These are phyloP conservation scores for Ruditapes philippinarum DNA, from an alignment of 1,140 invertebrate genomes.

Conservation along the genomic window DNA sequence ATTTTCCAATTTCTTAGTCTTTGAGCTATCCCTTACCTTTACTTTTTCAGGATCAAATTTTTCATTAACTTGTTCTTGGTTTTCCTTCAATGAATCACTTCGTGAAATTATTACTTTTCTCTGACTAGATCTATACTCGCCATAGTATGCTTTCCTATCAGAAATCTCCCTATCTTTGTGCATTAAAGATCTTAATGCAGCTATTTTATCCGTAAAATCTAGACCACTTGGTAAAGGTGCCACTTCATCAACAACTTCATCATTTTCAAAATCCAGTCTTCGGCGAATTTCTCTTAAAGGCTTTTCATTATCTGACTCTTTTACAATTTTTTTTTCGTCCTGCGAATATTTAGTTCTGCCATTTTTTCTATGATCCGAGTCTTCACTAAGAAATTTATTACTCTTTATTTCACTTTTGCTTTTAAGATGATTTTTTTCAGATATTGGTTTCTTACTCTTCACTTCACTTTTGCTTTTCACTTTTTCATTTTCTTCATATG, in stretches of 20 bases:
- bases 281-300: constrained; percentile 31
- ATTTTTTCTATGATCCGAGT: neutral
- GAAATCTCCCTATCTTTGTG: constrained; percentile 37
- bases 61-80: constrained; percentile 7
- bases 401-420: constrained; percentile 40
- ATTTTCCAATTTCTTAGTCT: neutral
- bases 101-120: constrained; percentile 38
- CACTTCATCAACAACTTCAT: constrained; percentile 29
- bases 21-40: neutral
- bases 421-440: neutral
- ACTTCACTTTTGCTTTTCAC: neutral
- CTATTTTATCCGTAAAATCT: constrained; percentile 76
- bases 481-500: neutral
- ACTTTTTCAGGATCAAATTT: neutral
- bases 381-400: neutral
- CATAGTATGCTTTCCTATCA: constrained; percentile 63
- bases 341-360: neutral
- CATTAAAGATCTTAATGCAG: constrained; percentile 69
- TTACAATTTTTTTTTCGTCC: neutral
- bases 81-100: constrained; percentile 57
- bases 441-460: neutral
- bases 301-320: neutral
- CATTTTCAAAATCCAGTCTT: constrained; percentile 53
- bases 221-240: constrained; percentile 42
- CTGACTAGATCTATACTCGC: constrained; percentile 39